Base-by-base conservation (phyloP, 2,797 vertebrate genomes). In the Sebastes alutus region DNA sequence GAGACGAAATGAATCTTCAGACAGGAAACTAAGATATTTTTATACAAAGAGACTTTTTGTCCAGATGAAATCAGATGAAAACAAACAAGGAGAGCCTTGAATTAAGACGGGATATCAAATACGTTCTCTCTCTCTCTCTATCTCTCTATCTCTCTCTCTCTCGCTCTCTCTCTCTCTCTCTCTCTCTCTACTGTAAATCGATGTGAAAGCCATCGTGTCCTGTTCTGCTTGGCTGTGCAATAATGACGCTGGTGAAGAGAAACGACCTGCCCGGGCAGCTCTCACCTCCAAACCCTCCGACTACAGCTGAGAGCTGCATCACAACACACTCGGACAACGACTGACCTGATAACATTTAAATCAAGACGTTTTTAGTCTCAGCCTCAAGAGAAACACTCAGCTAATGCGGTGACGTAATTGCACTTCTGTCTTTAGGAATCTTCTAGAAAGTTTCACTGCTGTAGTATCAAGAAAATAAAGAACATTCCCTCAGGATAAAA, bases 151-250 rank as follows among this genome's bases (percentile, higher is more conserved):
- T 18, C 56, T 29, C 13, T 29, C 16, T 25, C 6, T 29, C 56
- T 29, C 25, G 5, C 5, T 8, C 7, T 29, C n/a, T 22, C 56
- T 63, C 46, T 6, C 13, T 23, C 69, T n/a, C 23, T 60, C 49
- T 18, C 23, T 29, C 30, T 32, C 30, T 32, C 30, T 32, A 65
- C 81, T 80, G 76, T 75, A 55, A 81, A 83, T 88, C 81, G 60
- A 86, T 91, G 70, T 75, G 66, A 82, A 69, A 78, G 76, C 85
- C 81, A n/a, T 23, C 69, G 77, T 58, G 79, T 87, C 82, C 29
- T 73, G 83, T 90, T 87, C 88, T 91, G 90, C 88, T 83, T 83
- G 67, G 72, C 77, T 76, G 88, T 84, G 83, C 90, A 83, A 52
- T 91, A 89, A 87, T 72, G 80, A 23, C 1, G 42, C 66, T 5